Evolutionary conservation across 1,140 invertebrate species (phyloP).

Genomic region (Phenacoccus solenopsis): DNA sequence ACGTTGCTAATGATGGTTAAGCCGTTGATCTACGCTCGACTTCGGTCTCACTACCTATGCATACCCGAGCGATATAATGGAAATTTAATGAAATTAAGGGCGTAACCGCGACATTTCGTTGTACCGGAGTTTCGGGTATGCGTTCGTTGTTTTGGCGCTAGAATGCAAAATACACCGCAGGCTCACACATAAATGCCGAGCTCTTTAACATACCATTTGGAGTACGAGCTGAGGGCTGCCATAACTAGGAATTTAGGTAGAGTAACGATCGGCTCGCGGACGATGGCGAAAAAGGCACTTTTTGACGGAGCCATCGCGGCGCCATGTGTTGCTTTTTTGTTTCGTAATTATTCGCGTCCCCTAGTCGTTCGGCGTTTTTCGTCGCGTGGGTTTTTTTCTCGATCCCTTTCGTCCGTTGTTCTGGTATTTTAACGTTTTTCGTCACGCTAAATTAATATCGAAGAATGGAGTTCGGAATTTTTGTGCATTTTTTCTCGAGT

Average conservation of each 20-base stretch:
- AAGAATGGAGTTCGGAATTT: neutral
- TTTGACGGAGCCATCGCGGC: neutral
- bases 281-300: neutral
- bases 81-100: neutral
- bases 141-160: neutral
- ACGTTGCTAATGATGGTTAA: neutral
- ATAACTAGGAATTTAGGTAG: neutral
- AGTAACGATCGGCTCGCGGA: neutral
- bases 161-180: constrained; percentile 1
- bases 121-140: neutral
- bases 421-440: too few relatives aligned
- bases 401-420: too few relatives aligned
- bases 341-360: neutral
- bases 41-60: neutral
- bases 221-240: neutral
- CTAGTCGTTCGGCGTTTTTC: neutral
- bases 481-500: too few relatives aligned
- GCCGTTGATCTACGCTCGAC: neutral
- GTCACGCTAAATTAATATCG: neutral
- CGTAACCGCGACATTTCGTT: neutral
- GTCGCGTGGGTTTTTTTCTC: neutral
- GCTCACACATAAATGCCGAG: neutral
- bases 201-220: neutral
- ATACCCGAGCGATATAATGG: neutral
- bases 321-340: neutral